phyloP scores from a whole-genome alignment of 2,888 invertebrate species.

The Chymomyza amoena region DNA sequence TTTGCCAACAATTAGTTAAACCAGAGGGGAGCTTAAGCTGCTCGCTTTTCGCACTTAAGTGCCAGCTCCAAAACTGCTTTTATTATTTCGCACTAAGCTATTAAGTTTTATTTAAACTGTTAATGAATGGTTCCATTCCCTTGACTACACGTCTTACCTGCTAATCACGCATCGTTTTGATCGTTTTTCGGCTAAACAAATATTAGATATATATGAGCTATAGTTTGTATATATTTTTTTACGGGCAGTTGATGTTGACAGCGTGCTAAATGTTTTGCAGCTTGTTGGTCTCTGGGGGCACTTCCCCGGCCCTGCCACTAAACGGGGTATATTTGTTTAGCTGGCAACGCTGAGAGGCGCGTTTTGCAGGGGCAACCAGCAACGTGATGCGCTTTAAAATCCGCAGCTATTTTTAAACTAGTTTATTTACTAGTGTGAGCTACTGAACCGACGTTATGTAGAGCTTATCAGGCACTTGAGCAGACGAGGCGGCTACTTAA shows the following conservation, averaged over 20 bases:
- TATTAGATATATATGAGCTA: background rate
- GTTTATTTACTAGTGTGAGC: background rate
- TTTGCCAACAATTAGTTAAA: conserved; percentile 46
- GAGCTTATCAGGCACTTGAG: conserved; percentile 22
- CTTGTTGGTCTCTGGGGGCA: background rate
- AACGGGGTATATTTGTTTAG: background rate
- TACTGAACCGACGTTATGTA: background rate
- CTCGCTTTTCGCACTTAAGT: conserved; percentile 52
- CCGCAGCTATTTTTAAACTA: background rate
- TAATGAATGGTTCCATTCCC: conserved; percentile 47
- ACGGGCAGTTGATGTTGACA: conserved; percentile 47
- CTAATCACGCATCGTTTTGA: background rate
- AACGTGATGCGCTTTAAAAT: background rate
- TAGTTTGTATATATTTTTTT: conserved; percentile 23
- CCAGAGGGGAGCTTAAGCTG: background rate
- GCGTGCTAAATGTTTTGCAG: conserved; percentile 41
- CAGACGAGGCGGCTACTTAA: background rate
- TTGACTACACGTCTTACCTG: background rate
- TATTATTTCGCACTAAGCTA: conserved; percentile 59
- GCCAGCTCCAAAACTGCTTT: conserved; percentile 35
- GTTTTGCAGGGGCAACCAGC: background rate
- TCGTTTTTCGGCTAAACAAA: background rate
- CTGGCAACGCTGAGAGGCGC: background rate
- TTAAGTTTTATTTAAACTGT: conserved; percentile 50
- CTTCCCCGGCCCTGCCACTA: background rate